Conservation (phyloP, 2,888 invertebrate genomes). For the Polietes domitor region DNA sequence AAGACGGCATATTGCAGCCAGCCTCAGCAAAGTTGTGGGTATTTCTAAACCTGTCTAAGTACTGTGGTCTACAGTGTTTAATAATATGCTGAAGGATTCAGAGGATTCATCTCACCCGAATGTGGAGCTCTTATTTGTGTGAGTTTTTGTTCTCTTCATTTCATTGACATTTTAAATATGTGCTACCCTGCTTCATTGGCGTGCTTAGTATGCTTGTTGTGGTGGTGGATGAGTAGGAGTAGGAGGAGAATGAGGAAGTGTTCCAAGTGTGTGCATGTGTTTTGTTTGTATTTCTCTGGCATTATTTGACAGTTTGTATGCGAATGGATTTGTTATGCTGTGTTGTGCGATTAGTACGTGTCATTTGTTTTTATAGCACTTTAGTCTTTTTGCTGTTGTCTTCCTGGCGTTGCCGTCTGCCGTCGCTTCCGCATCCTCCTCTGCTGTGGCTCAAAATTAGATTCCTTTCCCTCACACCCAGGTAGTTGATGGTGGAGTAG, state of each 20-base stretch:
- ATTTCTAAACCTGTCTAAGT: too few relatives aligned
- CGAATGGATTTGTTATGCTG: conserved; percentile 45
- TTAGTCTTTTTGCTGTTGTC: background rate
- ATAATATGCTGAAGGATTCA: too few relatives aligned
- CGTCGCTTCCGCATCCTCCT: background rate
- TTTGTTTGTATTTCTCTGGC: background rate
- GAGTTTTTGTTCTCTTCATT: background rate
- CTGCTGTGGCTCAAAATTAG: conserved; percentile 32
- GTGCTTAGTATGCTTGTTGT: background rate
- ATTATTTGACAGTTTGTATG: background rate
- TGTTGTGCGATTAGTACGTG: conserved; percentile 59
- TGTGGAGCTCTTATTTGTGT: background rate
- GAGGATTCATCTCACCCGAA: background rate
- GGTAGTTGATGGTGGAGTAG: conserved; percentile 23
- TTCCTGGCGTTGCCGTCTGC: background rate
- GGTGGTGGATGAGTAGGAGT: background rate
- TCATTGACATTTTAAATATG: background rate
- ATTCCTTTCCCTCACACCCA: conserved; percentile 29
- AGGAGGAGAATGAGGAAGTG: too few relatives aligned
- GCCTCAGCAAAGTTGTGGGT: too few relatives aligned
- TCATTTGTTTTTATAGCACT: conserved; percentile 47
- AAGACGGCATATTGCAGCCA: too few relatives aligned
- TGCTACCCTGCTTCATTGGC: background rate
- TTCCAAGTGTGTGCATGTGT: background rate
- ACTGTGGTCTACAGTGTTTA: too few relatives aligned